Conservation (phyloP, 64 coral and sea anemone species). For the Platygyra sinensis region DNA sequence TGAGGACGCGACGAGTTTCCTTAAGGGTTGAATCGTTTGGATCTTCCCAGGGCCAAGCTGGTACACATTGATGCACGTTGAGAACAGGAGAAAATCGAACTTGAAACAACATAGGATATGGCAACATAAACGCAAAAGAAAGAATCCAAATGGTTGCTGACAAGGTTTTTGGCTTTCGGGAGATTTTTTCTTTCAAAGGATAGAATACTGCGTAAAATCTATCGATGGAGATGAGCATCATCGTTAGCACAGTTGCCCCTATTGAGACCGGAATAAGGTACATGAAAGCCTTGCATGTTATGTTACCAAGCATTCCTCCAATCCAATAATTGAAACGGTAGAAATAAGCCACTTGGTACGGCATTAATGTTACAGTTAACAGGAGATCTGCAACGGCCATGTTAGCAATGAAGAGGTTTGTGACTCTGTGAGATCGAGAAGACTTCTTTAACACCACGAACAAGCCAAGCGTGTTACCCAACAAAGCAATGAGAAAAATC, state of each 20-base stretch:
- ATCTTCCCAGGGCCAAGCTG: background rate
- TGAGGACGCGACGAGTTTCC: background rate
- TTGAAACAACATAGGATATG: slow-evolving; percentile 9
- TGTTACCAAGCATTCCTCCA: slow-evolving; percentile 26
- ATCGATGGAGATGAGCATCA: slow-evolving; percentile 47
- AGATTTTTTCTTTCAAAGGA: slow-evolving; percentile 37
- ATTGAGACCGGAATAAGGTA: slow-evolving; percentile 49
- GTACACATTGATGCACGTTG: background rate
- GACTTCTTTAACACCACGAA: slow-evolving; percentile 47
- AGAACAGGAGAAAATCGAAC: background rate
- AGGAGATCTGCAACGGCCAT: slow-evolving; percentile 37
- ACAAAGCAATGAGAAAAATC: background rate
- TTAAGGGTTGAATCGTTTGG: background rate
- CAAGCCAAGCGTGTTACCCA: background rate
- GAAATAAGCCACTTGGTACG: slow-evolving; percentile 3
- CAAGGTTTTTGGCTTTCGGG: slow-evolving; percentile 4
- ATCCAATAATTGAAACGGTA: background rate
- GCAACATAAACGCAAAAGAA: slow-evolving; percentile 37
- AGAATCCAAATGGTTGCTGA: slow-evolving; percentile 48
- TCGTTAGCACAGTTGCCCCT: slow-evolving; percentile 32
- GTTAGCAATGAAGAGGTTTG: slow-evolving; percentile 48
- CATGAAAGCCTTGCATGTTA: slow-evolving; percentile 47
- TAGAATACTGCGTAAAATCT: slow-evolving; percentile 35
- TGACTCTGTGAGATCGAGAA: background rate
- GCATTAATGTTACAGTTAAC: slow-evolving; percentile 21